phyloP scores from a whole-genome alignment of 2,113 vertebrate genomes.

The Dermatemys mawii region DNA sequence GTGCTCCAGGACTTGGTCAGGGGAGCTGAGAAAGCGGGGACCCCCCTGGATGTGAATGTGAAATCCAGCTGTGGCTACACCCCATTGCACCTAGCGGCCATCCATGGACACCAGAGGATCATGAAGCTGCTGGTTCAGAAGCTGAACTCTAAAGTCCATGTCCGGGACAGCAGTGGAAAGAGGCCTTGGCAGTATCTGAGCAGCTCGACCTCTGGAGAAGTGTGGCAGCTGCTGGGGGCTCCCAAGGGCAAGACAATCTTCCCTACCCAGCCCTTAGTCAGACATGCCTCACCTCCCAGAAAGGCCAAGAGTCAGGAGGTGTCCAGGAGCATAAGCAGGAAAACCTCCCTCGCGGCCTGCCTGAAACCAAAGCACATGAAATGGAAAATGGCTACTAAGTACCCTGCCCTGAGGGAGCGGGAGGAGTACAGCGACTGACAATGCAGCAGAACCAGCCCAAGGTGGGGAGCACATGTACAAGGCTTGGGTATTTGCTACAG shows the following conservation, averaged over 20 bases:
- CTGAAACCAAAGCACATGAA: constrained; percentile 70
- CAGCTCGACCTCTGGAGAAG: constrained; percentile 73
- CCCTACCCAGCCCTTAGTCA: constrained; percentile 62
- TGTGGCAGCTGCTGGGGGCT: constrained; percentile 86
- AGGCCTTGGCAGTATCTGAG: constrained; percentile 91
- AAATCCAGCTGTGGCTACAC: constrained; percentile 89
- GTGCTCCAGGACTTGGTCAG: constrained; percentile 88
- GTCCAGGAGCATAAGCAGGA: constrained; percentile 57
- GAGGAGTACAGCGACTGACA: constrained; percentile 69
- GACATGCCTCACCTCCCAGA: constrained; percentile 8
- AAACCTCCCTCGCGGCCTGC: constrained; percentile 72
- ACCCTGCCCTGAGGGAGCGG: constrained; percentile 14
- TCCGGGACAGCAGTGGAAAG: constrained; percentile 89
- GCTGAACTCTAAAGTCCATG: constrained; percentile 79
- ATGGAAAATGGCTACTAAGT: constrained; percentile 56
- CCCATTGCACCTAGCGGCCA: constrained; percentile 90
- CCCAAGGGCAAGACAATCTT: constrained; percentile 80
- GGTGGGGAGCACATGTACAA: background rate
- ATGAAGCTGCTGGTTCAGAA: constrained; percentile 89
- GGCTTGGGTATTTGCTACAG: background rate
- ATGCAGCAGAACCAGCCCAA: background rate
- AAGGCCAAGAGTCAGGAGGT: constrained; percentile 50
- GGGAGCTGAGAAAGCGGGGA: constrained; percentile 73
- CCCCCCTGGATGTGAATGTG: constrained; percentile 83
- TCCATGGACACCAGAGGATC: constrained; percentile 86